These are phyloP conservation scores for Eciton burchellii DNA, from an alignment of 1,140 invertebrate species.

Conservation along the genomic window DNA sequence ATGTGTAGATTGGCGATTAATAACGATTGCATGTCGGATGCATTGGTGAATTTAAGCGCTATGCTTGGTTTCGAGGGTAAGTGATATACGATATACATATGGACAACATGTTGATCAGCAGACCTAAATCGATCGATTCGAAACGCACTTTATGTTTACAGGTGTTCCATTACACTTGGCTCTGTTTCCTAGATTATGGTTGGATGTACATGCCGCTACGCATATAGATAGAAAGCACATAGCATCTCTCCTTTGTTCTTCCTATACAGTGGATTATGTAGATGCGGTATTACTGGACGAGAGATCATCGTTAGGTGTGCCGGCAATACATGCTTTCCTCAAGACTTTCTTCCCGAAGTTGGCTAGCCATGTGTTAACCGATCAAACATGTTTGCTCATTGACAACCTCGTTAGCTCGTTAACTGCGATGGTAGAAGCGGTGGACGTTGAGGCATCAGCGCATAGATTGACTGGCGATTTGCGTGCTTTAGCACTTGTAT, in stretches of 20 bases:
- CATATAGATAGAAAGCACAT: conserved; percentile 92
- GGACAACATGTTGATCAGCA: background rate
- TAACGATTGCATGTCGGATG: conserved; percentile 92
- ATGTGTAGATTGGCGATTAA: conserved; percentile 95
- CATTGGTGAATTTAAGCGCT: conserved; percentile 92
- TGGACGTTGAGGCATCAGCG: conserved; percentile 84
- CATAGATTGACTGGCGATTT: conserved; percentile 86
- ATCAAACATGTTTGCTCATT: conserved; percentile 87
- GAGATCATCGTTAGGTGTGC: conserved; percentile 91
- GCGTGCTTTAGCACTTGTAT: conserved; percentile 86
- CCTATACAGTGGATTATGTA: conserved; percentile 93
- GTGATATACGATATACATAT: background rate
- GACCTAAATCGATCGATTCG: too few relatives aligned
- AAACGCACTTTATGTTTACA: conserved; percentile 64
- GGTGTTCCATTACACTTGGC: conserved; percentile 92
- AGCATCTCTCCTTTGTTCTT: conserved; percentile 91
- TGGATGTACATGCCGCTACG: conserved; percentile 92
- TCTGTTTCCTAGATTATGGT: conserved; percentile 94
- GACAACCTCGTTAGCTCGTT: conserved; percentile 86
- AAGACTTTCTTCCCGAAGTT: conserved; percentile 94
- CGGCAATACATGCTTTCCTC: conserved; percentile 93
- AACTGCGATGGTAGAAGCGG: conserved; percentile 85
- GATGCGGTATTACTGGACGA: conserved; percentile 93
- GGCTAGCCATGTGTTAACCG: conserved; percentile 87
- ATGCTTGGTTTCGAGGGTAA: conserved; percentile 94